Evolutionary conservation across 2,888 invertebrate species (phyloP).

Genomic region (Pyrrhosoma nymphula): DNA sequence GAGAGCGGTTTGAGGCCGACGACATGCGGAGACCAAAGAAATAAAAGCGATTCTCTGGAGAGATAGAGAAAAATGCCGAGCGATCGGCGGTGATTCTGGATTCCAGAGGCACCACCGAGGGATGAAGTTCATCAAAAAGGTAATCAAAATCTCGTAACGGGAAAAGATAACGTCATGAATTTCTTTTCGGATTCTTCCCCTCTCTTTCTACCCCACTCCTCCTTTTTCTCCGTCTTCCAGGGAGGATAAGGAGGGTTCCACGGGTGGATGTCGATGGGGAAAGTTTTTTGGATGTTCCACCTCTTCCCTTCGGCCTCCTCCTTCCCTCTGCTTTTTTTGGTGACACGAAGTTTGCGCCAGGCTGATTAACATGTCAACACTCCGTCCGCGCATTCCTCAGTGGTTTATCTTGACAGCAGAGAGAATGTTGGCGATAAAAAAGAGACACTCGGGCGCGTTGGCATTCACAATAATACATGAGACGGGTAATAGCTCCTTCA

Average conservation of each 20-base stretch:
- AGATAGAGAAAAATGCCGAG: conserved; percentile 15
- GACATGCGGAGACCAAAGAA: conserved; percentile 47
- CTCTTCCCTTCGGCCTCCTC: not conserved
- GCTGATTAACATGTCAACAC: conserved; percentile 12
- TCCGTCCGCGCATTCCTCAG: not conserved
- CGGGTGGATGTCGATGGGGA: conserved; percentile 24
- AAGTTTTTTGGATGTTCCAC: not conserved
- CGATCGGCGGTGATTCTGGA: conserved; percentile 7
- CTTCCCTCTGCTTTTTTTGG: not conserved
- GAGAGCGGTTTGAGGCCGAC: not conserved
- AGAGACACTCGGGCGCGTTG: not conserved
- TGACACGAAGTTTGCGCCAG: not conserved
- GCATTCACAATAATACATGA: too few relatives aligned
- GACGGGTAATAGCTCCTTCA: too few relatives aligned
- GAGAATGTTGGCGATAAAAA: not conserved
- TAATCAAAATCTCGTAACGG: conserved; percentile 48
- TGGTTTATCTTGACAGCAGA: not conserved
- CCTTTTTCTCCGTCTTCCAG: not conserved
- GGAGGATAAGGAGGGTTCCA: not conserved
- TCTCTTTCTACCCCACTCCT: not conserved
- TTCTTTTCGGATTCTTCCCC: conserved; percentile 17
- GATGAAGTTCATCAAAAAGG: conserved; percentile 50
- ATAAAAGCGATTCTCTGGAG: not conserved
- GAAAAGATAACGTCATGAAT: conserved; percentile 47
- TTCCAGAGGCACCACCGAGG: conserved; percentile 33